Percentiles rank a stretch among this genome's conserved stretches.
These are phyloP conservation scores for Ganaspis sp. DNA, from an alignment of 1,140 invertebrate genomes.

Conservation along the genomic window DNA sequence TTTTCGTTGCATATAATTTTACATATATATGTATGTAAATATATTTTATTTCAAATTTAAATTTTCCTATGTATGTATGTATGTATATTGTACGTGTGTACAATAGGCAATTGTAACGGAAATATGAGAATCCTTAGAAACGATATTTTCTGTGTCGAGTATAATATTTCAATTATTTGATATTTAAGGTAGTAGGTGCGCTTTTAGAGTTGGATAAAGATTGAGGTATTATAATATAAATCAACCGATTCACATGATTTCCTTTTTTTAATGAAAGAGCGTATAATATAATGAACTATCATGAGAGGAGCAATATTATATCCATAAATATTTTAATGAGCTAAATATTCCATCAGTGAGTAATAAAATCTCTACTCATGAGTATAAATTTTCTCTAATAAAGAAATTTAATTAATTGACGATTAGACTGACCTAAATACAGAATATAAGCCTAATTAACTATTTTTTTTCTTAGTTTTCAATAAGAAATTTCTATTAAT, in stretches of 20 bases:
- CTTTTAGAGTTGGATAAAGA: too few species aligned
- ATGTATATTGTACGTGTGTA: too few species aligned
- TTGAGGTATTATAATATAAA: too few species aligned
- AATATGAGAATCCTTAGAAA: too few species aligned
- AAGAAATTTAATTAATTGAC: not conserved
- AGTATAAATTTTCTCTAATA: not conserved
- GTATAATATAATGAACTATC: not conserved
- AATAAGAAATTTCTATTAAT: not conserved
- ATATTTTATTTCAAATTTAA: too few species aligned
- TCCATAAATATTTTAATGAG: slow-evolving; percentile 7
- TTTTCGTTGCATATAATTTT: too few species aligned
- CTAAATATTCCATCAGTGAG: not conserved
- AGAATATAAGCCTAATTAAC: not conserved
- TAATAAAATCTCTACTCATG: not conserved
- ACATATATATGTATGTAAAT: too few species aligned
- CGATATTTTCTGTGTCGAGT: too few species aligned
- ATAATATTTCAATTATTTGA: too few species aligned
- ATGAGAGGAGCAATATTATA: not conserved
- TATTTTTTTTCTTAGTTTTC: not conserved
- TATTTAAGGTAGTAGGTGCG: too few species aligned
- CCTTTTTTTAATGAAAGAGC: not conserved
- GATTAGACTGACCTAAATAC: not conserved
- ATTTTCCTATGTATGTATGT: too few species aligned
- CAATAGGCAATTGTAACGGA: too few species aligned
- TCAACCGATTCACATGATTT: not conserved